These are phyloP conservation scores for Pocillopora grandis DNA, from an alignment of 92 coral and sea anemone genomes.

Conservation along the genomic window DNA sequence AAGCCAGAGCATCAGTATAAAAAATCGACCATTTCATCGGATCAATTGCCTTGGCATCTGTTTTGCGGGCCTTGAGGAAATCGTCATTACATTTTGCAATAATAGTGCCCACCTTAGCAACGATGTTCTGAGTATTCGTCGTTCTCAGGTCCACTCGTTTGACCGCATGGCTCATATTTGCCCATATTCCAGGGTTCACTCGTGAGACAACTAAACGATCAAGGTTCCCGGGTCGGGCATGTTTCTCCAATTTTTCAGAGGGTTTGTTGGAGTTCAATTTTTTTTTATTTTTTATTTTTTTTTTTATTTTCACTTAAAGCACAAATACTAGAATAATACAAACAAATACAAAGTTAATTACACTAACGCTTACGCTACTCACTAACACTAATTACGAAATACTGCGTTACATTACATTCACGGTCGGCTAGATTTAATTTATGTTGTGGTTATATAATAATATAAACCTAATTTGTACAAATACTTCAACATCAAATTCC, in stretches of 20 bases:
- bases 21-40: constrained; percentile 32
- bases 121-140: constrained; percentile 31
- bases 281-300: too few relatives aligned
- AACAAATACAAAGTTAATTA: too few relatives aligned
- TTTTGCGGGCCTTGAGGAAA: constrained; percentile 22
- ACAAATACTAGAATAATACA: too few relatives aligned
- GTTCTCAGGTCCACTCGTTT: constrained; percentile 23
- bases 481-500: too few relatives aligned
- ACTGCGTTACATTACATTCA: too few relatives aligned
- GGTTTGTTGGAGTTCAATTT: constrained; percentile 28
- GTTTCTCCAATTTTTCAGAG: constrained; percentile 30
- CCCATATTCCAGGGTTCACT: constrained; percentile 49
- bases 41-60: constrained; percentile 16
- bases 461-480: too few relatives aligned
- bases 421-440: too few relatives aligned
- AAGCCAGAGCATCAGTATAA: constrained; percentile 39
- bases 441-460: too few relatives aligned
- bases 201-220: constrained; percentile 3
- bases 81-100: constrained; percentile 45
- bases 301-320: too few relatives aligned
- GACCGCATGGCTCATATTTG: constrained; percentile 33
- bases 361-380: too few relatives aligned
- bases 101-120: constrained; percentile 42
- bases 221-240: constrained; percentile 45
- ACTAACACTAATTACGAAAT: too few relatives aligned